Evolutionary conservation across 2,888 invertebrate species (phyloP).

Genomic region (Agapostemon virescens): DNA sequence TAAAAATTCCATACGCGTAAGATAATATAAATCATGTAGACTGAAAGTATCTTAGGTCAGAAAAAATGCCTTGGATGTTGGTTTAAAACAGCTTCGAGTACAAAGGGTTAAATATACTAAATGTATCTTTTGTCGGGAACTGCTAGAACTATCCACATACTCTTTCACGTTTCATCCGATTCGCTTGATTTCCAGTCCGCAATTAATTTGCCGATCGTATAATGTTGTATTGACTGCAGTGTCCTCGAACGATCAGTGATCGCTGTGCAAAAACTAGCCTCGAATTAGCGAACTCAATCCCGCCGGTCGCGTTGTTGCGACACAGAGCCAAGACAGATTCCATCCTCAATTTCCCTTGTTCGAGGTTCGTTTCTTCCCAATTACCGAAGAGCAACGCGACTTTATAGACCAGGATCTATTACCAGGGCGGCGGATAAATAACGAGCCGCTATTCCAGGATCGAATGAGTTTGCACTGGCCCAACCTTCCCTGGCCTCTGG

Average conservation of each 20-base stretch:
- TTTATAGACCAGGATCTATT: constrained; percentile 74
- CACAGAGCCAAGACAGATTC: constrained; percentile 41
- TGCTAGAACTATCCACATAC: too few relatives aligned
- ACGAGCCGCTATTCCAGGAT: constrained; percentile 71
- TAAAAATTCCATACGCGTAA: too few relatives aligned
- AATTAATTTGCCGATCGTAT: neutral
- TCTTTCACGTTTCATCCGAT: too few relatives aligned
- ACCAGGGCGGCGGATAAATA: constrained; percentile 73
- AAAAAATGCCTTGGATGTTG: too few relatives aligned
- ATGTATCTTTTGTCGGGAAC: too few relatives aligned
- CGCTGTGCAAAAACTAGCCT: neutral
- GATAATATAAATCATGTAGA: too few relatives aligned
- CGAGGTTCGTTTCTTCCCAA: constrained; percentile 71
- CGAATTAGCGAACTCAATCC: constrained; percentile 29
- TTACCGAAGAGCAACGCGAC: constrained; percentile 69
- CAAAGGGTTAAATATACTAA: too few relatives aligned
- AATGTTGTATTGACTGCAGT: neutral
- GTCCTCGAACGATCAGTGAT: neutral
- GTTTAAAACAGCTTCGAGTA: too few relatives aligned
- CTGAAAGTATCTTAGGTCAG: too few relatives aligned
- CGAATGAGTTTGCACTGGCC: constrained; percentile 71
- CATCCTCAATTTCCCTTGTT: constrained; percentile 61
- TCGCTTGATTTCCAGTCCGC: neutral
- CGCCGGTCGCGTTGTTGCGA: constrained; percentile 34
- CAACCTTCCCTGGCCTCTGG: neutral